Conservation (phyloP, 1,140 invertebrate genomes). For the Hycleus phaleratus region DNA sequence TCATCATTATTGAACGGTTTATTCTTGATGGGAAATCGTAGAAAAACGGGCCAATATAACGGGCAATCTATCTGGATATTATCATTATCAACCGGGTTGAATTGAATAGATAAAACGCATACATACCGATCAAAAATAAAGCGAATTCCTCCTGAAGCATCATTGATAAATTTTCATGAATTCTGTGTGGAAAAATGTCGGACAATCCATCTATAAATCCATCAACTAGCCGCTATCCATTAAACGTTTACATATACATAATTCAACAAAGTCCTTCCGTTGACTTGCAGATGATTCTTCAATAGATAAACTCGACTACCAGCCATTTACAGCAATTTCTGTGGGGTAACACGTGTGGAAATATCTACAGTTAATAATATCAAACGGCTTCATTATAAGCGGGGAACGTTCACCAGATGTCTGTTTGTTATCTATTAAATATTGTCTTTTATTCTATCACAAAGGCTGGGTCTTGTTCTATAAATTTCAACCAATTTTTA, state of each 20-base stretch:
- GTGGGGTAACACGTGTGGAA: too few relatives aligned
- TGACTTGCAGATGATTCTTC: conserved; percentile 14
- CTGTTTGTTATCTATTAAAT: background rate
- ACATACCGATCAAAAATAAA: background rate
- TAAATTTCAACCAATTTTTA: too few relatives aligned
- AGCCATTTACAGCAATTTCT: background rate
- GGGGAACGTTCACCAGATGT: background rate
- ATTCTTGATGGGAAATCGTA: too few relatives aligned
- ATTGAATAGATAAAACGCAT: background rate
- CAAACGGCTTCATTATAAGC: too few relatives aligned
- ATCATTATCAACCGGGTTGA: too few relatives aligned
- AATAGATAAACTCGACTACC: conserved; percentile 3
- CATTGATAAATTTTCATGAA: conserved; percentile 9
- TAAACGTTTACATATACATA: conserved; percentile 22
- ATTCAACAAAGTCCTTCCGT: conserved; percentile 14
- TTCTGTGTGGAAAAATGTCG: background rate
- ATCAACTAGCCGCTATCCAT: conserved; percentile 14
- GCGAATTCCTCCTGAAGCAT: background rate
- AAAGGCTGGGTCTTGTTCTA: too few relatives aligned
- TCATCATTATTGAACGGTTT: too few relatives aligned
- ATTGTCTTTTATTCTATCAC: too few relatives aligned
- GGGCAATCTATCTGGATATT: too few relatives aligned
- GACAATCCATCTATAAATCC: conserved; percentile 16
- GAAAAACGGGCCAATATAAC: too few relatives aligned
- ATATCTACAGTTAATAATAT: too few relatives aligned